Evolutionary conservation across 2,888 invertebrate genomes (phyloP), one percentile per base, ranked within the genome.

Genomic region (Epicampocera succincta): DNA sequence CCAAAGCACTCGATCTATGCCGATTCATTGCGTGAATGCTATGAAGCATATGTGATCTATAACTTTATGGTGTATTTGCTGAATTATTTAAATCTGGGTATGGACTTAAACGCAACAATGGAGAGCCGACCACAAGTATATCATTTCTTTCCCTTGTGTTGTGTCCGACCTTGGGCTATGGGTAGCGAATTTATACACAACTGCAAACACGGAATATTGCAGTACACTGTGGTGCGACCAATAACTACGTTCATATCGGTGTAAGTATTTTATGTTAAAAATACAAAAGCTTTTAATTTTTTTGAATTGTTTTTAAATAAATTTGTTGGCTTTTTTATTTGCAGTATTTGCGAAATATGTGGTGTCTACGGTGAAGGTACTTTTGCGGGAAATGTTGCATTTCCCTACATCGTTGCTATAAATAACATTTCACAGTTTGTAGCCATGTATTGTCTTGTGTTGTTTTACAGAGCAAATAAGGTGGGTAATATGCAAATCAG

Each of bases 1-100:
- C 97, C 97, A 0, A 93, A 95, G 85, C 94, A 95, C 86, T 96
- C 97, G 48, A 97, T 99, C 85, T 98, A 98, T 90, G 94, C 98
- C 88, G 98, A 99, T 91, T 97, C 97, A 85, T 91, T 97, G 66
- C 93, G 98, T 89, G 98, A 99, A 92, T 98, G 98, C 90, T 99
- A 98, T 89, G 99, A 99, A 92, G 98, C 98, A 0, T 99, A 98
- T 92, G 98, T 98, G 2, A 98, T 99, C 87, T 98, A 99, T 91
- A 98, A 98, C 92, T 99, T 99, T 89, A 98, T 98, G 97, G 96
- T 96, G 88, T 99, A 96, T 90, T 92, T 99, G 85, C 92, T 98
- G 80, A 97, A 97, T 89, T 99, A 97, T 91, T 92, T 99, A 73
- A 95, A 96, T 92, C 94, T 95, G 87, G 96, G 95, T 88, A 95